A percentile compares a stretch with the other conserved stretches of the same genome.
These are phyloP conservation scores for Champsocephalus gunnari DNA, from an alignment of 2,797 vertebrate genomes.

Conservation along the genomic window DNA sequence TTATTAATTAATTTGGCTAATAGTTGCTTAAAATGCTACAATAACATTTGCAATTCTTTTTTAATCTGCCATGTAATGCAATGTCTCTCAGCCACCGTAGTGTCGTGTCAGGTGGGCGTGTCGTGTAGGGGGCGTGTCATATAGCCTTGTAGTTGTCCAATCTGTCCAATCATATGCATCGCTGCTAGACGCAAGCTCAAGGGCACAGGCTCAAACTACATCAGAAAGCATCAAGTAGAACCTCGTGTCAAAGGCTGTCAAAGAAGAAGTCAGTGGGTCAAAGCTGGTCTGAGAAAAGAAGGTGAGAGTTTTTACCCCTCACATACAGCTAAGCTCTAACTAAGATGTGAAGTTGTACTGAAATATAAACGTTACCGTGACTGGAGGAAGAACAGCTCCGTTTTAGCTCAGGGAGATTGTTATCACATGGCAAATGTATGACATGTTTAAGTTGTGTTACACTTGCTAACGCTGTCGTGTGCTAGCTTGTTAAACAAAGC, in stretches of 20 bases:
- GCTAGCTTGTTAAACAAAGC: neutral
- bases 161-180: conserved; percentile 19
- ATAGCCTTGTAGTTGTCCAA: no score
- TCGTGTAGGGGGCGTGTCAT: no score
- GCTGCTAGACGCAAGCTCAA: conserved; percentile 32
- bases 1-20: no score
- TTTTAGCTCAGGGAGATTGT: neutral
- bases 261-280: conserved; percentile 4
- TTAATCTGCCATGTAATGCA: no score
- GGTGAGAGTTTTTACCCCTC: conserved; percentile 42
- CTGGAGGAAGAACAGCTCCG: accelerated
- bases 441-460: no score
- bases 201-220: conserved; percentile 21
- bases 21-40: no score
- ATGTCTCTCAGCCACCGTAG: no score
- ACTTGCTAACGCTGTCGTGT: neutral
- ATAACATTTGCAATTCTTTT: no score
- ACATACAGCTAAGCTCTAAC: neutral
- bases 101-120: no score
- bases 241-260: conserved; percentile 33
- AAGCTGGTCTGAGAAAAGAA: conserved; percentile 15
- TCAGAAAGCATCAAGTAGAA: neutral
- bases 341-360: neutral
- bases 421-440: no score
- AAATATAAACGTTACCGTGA: neutral